Base-by-base conservation (phyloP, 2,888 invertebrate genomes). In the Cataglyphis rosenhaueri region DNA sequence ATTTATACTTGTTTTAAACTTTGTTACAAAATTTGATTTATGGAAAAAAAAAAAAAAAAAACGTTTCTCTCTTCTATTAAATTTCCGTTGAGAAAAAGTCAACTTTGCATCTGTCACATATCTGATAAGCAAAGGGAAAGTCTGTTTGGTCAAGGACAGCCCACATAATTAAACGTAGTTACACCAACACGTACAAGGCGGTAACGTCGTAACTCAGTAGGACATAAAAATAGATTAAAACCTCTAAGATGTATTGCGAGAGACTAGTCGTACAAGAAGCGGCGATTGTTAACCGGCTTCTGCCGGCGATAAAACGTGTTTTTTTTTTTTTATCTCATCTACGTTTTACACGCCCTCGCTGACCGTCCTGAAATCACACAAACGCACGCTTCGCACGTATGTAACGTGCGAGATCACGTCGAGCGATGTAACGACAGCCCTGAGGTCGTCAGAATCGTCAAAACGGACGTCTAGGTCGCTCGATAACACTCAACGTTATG, bases 401-500 rank as follows among this genome's bases (percentile, higher is more conserved):
- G 18, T 35, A 4, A 21, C 21, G 25, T 5, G 75, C 25, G 59
- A 68, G 68, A 76, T 55, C 70, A 68, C 70, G 68, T 12, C n/a
- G 52, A 9, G n/a, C 52, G 62, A 79, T 75, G 79, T 18, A 71
- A 87, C 82, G 82, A 84, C 59, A 82, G 65, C 75, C 71, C 70
- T 81, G 74, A 52, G 55, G 73, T 35, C 62, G 25, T 48, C 55
- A 44, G 66, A 44, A 87, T 81, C 81, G 81, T 68, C 55, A 71
- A 74, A 68, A 55, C 59, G 84, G 79, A 78, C 79, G 89, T 84
- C 78, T 70, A 68, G 82, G 81, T 85, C 87, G 83, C 74, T 86
- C 84, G 86, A 86, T 86, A 88, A 79, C 55, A 71, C 59, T 71
- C 59, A n/a, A 9, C 59, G 38, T 70, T 18, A 52, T 25, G 75